phyloP scores from a whole-genome alignment of 1,140 invertebrate species.

The Musca vetustissima region DNA sequence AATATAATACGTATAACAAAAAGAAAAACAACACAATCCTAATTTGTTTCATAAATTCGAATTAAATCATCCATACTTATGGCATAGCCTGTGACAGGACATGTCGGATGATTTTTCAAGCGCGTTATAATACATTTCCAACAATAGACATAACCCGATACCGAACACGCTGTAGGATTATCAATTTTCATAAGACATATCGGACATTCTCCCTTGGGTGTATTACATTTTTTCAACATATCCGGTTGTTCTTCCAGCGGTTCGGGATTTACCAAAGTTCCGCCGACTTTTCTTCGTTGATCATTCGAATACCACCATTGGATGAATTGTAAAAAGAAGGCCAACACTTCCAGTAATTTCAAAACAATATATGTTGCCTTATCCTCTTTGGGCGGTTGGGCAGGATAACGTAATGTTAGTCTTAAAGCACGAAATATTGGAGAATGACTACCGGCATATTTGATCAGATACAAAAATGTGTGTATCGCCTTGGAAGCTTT shows the following conservation, averaged over 20 bases:
- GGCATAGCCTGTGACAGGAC: conserved; percentile 45
- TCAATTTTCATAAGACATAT: conserved; percentile 41
- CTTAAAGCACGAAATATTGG: conserved; percentile 39
- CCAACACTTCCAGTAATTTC: conserved; percentile 47
- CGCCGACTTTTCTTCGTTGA: conserved; percentile 45
- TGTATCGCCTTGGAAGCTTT: conserved; percentile 45
- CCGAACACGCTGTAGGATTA: conserved; percentile 47
- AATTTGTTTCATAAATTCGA: conserved; percentile 44
- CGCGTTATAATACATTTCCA: conserved; percentile 51
- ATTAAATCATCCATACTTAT: conserved; percentile 49
- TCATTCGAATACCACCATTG: conserved; percentile 54
- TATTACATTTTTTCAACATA: conserved; percentile 28
- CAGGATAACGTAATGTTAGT: conserved; percentile 44
- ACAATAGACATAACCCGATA: conserved; percentile 52
- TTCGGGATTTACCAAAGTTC: conserved; percentile 39
- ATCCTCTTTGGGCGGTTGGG: conserved; percentile 41
- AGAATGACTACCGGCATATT: conserved; percentile 42
- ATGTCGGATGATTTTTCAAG: conserved; percentile 40
- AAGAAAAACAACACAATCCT: no score
- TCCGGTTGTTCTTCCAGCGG: conserved; percentile 24
- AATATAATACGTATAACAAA: no score
- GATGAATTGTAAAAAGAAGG: conserved; percentile 52
- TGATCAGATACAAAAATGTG: conserved; percentile 48
- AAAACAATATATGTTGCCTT: conserved; percentile 47
- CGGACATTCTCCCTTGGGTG: conserved; percentile 40